Conservation (phyloP, 1,140 invertebrate species). For the Meloidogyne chitwoodi region DNA sequence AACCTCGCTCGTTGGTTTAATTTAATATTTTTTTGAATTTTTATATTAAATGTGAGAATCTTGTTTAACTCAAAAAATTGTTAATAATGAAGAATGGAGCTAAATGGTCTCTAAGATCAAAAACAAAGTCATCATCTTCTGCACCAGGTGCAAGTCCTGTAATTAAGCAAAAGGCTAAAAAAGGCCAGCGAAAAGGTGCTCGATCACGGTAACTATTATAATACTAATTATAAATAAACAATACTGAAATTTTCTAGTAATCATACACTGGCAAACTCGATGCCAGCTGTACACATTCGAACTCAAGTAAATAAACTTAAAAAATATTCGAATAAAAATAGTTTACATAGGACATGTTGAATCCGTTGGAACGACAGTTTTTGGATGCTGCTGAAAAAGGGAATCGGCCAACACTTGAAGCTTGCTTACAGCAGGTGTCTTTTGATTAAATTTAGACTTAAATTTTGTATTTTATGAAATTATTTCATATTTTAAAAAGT, state of each 20-base stretch:
- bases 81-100: background rate
- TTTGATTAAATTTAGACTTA: too few species aligned
- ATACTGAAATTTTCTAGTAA: background rate
- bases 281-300: slow-evolving; percentile 26
- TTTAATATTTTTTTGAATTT: too few species aligned
- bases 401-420: slow-evolving; percentile 64
- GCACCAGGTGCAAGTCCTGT: background rate
- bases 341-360: slow-evolving; percentile 21
- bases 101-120: slow-evolving; percentile 1
- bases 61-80: background rate
- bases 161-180: background rate
- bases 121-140: background rate
- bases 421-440: slow-evolving; percentile 61
- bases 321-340: background rate
- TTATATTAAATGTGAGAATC: too few species aligned
- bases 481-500: too few species aligned
- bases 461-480: too few species aligned
- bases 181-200: background rate
- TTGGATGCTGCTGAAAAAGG: slow-evolving; percentile 66
- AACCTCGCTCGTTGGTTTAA: background rate
- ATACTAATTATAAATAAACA: background rate
- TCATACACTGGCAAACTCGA: slow-evolving; percentile 27
- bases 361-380: slow-evolving; percentile 54
- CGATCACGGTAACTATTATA: background rate
- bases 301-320: slow-evolving; percentile 1